Conservation (phyloP, 2,797 vertebrate genomes). For the Myotis daubentonii region DNA sequence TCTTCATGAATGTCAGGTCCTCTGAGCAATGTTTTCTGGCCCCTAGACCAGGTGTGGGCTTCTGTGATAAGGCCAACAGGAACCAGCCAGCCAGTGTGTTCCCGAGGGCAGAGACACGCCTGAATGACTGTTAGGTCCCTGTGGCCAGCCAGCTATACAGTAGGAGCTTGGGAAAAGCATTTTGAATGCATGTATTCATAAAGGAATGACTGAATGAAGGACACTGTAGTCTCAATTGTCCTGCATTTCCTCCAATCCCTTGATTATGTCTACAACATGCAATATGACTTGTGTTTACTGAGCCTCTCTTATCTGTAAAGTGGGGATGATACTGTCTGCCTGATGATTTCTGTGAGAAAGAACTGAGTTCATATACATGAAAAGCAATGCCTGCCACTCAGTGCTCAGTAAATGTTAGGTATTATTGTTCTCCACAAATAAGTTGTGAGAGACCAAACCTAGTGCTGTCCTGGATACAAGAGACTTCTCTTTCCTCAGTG, state of each 20-base stretch:
- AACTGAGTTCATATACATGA: neutral
- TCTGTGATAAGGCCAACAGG: neutral
- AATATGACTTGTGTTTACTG: neutral
- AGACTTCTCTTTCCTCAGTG: neutral
- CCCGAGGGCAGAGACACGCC: neutral
- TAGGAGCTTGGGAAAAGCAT: neutral
- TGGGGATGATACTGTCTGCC: neutral
- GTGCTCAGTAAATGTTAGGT: neutral
- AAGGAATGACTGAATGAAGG: neutral
- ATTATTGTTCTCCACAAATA: neutral
- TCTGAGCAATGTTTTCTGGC: slow-evolving; percentile 4
- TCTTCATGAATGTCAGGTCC: neutral
- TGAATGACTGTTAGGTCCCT: neutral
- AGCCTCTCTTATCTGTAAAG: slow-evolving; percentile 33
- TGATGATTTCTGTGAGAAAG: neutral
- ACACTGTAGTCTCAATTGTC: neutral
- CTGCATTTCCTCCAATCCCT: neutral
- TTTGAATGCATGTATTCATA: neutral
- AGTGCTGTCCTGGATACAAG: neutral
- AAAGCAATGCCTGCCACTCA: neutral
- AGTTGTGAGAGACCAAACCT: neutral
- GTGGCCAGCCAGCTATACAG: neutral
- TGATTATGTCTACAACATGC: neutral
- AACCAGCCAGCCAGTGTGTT: neutral
- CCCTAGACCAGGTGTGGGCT: neutral